A percentile compares a stretch with the other conserved stretches of the same genome.
Conservation (phyloP, 2,113 vertebrate species). For the Colinus virginianus region DNA sequence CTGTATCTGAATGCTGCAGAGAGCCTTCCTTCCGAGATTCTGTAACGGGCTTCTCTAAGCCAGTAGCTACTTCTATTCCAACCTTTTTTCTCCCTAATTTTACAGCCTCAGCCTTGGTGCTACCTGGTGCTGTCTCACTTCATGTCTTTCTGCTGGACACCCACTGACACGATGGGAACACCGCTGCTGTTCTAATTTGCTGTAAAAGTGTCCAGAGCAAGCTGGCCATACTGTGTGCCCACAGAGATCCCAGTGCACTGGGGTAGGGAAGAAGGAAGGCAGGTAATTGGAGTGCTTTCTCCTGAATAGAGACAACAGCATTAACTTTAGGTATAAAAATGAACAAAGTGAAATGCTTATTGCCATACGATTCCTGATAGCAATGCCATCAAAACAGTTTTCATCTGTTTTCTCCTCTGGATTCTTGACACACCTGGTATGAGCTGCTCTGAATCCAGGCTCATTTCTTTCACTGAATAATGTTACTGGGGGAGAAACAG, state of each 20-base stretch:
- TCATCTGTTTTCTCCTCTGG: neutral
- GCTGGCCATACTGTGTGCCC: fast-evolving
- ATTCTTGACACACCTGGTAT: neutral
- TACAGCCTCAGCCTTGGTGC: neutral
- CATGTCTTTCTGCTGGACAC: neutral
- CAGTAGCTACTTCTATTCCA: neutral
- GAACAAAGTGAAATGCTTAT: neutral
- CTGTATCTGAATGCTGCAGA: neutral
- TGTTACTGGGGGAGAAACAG: neutral
- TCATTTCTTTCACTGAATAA: neutral
- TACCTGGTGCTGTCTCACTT: fast-evolving
- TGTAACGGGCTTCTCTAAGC: neutral
- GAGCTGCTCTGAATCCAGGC: neutral
- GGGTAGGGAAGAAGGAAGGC: neutral
- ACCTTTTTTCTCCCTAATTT: neutral
- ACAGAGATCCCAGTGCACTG: fast-evolving
- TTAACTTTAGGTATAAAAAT: neutral
- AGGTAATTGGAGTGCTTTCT: neutral
- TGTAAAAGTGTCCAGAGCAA: neutral
- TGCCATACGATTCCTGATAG: neutral
- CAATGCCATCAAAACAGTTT: neutral
- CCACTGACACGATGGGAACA: fast-evolving
- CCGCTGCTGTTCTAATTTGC: neutral
- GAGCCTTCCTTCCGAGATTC: neutral
- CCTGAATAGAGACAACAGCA: neutral